phyloP scores from a whole-genome alignment of 2,113 vertebrate species.

The Brachypodius melanocephalos region DNA sequence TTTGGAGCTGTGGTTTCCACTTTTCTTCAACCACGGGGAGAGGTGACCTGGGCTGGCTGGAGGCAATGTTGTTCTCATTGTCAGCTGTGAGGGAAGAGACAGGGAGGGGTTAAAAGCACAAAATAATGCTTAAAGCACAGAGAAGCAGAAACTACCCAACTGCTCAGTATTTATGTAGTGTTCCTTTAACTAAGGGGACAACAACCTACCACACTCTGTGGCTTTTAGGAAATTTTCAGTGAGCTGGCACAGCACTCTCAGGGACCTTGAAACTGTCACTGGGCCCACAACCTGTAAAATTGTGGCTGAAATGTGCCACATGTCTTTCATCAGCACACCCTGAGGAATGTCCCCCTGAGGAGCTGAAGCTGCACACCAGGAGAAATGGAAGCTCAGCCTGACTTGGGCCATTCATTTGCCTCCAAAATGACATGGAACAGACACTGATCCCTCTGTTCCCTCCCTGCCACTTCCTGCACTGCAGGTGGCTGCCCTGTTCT shows the following conservation, averaged over 20 bases:
- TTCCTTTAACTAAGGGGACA: background rate
- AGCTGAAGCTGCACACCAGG: background rate
- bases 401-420: background rate
- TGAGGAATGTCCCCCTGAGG: background rate
- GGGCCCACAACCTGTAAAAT: background rate
- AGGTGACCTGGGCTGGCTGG: constrained; percentile 84
- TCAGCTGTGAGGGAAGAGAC: constrained; percentile 80
- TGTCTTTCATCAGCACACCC: background rate
- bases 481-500: background rate
- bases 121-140: background rate
- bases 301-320: background rate
- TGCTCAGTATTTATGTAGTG: background rate
- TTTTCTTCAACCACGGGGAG: constrained; percentile 83
- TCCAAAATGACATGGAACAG: background rate
- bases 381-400: background rate
- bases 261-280: background rate
- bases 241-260: background rate
- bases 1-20: constrained; percentile 88
- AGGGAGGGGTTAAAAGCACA: constrained; percentile 6
- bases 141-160: background rate
- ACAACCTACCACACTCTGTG: background rate
- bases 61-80: constrained; percentile 92
- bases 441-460: background rate
- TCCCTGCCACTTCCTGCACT: background rate
- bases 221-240: background rate